Evolutionary conservation across 2,888 invertebrate genomes (phyloP), one percentile per base, ranked within the genome.

Genomic region (Entomobrya proxima): DNA sequence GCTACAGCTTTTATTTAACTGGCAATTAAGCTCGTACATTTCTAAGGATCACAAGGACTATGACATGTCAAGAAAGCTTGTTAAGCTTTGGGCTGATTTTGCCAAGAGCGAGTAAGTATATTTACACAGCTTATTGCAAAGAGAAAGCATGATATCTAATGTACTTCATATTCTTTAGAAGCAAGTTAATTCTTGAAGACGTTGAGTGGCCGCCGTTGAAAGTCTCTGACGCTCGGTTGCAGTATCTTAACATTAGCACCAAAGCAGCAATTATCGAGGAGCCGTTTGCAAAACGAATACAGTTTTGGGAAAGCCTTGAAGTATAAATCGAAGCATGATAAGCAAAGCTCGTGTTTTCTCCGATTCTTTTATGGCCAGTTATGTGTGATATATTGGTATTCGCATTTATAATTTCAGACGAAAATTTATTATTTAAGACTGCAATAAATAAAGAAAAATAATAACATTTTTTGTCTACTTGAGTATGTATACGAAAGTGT

Each of bases 231-330:
- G 21, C 0, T 3, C 47, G 52, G 7, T 44, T 87, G 0, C 44
- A 76, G 21, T 88, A 87, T 47, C 50, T 88, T 13, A 40, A 75
- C 30, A 74, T 88, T 9, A 69, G 82, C 32, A 11, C 30, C 15
- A 47, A 75, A 15, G 69, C 79, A 13, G 47, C 24, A 72, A 82
- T 88, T 72, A 67, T 81, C 7, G 35, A 75, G 32, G 88, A 88
- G 58, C 88, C 88, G 1, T 88, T 87, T 79, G 32, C 64, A 21
- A 47, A 79, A 7, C 77, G 87, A 69, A 74, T 88, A 15, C 6
- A 74, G 4, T 88, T 88, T 40, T 87, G 86, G 87, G 35, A 84
- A n/a, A 61, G 21, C n/a, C n/a, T n/a, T n/a, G n/a, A n/a, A n/a
- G n/a, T n/a, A n/a, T n/a, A n/a, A n/a, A n/a, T n/a, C n/a, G n/a